These are phyloP conservation scores for Drosophila persimilis DNA, from an alignment of 1,140 invertebrate genomes.

Conservation along the genomic window DNA sequence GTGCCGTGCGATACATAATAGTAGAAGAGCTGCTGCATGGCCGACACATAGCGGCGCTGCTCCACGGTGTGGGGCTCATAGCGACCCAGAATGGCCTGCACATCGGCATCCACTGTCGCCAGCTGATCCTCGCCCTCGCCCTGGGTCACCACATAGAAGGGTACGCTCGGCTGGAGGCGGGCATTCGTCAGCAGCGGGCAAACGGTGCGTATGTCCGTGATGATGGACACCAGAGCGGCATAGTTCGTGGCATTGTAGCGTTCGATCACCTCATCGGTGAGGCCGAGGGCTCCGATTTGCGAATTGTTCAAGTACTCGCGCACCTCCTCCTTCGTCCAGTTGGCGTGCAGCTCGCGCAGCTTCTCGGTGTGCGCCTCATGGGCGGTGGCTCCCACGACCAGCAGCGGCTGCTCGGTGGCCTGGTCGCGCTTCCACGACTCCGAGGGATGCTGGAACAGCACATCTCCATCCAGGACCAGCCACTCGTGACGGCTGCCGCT, in stretches of 20 bases:
- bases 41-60: constrained; percentile 88
- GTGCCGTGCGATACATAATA: constrained; percentile 90
- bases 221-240: constrained; percentile 87
- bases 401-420: constrained; percentile 83
- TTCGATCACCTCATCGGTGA: constrained; percentile 86
- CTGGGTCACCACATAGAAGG: constrained; percentile 90
- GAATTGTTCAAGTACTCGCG: constrained; percentile 87
- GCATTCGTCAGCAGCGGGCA: constrained; percentile 89
- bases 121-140: constrained; percentile 84
- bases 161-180: constrained; percentile 85
- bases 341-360: constrained; percentile 85
- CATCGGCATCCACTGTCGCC: constrained; percentile 87
- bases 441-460: constrained; percentile 86
- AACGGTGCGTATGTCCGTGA: constrained; percentile 90
- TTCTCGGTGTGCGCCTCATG: constrained; percentile 87
- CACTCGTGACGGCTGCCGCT: constrained; percentile 87
- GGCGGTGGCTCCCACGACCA: constrained; percentile 89
- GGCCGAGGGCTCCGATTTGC: constrained; percentile 85
- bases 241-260: constrained; percentile 87
- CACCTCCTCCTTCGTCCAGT: constrained; percentile 86
- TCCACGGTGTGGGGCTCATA: constrained; percentile 88
- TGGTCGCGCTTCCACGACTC: constrained; percentile 84
- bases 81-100: constrained; percentile 90
- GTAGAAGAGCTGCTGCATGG: constrained; percentile 92
- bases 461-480: constrained; percentile 89